These are phyloP conservation scores for Porites australiensis DNA, from an alignment of 64 coral and sea anemone species.

Conservation along the genomic window DNA sequence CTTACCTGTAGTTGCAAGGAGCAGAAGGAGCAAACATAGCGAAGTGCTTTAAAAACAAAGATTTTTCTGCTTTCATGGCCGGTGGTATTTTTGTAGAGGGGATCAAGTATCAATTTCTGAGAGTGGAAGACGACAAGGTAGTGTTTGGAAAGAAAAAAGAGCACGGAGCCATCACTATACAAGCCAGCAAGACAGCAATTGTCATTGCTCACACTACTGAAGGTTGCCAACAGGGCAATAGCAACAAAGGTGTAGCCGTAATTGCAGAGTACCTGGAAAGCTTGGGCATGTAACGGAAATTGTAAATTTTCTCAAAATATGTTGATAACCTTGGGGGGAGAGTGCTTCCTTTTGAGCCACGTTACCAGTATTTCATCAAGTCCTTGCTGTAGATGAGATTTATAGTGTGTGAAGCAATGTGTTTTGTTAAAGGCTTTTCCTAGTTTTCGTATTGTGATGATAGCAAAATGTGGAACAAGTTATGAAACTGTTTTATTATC, in stretches of 20 bases:
- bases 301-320: not conserved
- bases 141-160: conserved; percentile 65
- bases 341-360: not conserved
- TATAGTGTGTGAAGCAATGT: not conserved
- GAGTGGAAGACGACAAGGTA: conserved; percentile 47
- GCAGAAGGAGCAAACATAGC: conserved; percentile 18
- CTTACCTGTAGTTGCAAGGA: not conserved
- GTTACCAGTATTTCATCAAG: conserved; percentile 1
- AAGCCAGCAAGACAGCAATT: conserved; percentile 75
- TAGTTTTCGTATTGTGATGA: conserved; percentile 1
- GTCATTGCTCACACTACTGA: conserved; percentile 60
- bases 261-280: conserved; percentile 66
- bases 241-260: conserved; percentile 54
- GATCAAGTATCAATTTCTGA: conserved; percentile 49
- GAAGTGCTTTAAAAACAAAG: conserved; percentile 61
- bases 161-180: conserved; percentile 47
- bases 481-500: not conserved
- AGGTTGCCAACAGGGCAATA: conserved; percentile 41
- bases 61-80: conserved; percentile 54
- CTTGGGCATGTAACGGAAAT: conserved; percentile 29
- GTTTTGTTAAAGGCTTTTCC: not conserved
- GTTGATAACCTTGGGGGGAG: not conserved
- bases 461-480: not conserved
- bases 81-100: conserved; percentile 53
- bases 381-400: conserved; percentile 30